Conservation (phyloP, 2,797 vertebrate genomes). For the Sebastes kiyomatsui region DNA sequence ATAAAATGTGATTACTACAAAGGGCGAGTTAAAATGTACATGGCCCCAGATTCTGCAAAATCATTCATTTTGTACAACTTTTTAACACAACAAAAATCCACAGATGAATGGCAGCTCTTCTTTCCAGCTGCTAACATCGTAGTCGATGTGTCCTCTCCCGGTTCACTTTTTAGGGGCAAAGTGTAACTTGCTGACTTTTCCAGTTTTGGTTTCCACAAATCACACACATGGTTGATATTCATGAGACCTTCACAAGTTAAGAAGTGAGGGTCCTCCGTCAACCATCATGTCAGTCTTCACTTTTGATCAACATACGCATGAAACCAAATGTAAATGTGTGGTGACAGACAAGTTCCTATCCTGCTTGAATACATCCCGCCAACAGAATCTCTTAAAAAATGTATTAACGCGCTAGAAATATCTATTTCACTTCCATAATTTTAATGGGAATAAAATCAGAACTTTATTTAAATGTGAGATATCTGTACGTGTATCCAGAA, state of each 20-base stretch:
- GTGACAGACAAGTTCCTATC: neutral
- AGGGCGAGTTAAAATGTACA: slow-evolving; percentile 55
- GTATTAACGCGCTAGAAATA: neutral
- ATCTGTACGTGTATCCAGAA: neutral
- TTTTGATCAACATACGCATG: neutral
- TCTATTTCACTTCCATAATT: neutral
- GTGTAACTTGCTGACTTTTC: slow-evolving; percentile 21
- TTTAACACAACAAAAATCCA: slow-evolving; percentile 31
- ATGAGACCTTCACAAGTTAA: slow-evolving; percentile 37
- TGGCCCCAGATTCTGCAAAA: slow-evolving; percentile 45
- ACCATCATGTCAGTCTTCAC: slow-evolving; percentile 1
- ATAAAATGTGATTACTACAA: slow-evolving; percentile 69
- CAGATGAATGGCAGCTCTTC: slow-evolving; percentile 30
- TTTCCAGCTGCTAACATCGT: slow-evolving; percentile 25
- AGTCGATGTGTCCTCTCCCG: neutral
- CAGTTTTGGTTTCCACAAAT: slow-evolving; percentile 6
- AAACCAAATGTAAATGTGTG: neutral
- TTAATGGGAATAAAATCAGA: neutral
- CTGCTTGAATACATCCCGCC: neutral
- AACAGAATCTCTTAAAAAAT: neutral
- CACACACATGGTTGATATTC: slow-evolving; percentile 33
- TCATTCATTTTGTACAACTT: slow-evolving; percentile 41
- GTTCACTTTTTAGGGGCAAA: slow-evolving; percentile 4
- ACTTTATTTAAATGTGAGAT: neutral
- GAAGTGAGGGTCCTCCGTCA: slow-evolving; percentile 48